Base-by-base conservation (phyloP, 2,113 vertebrate genomes). In the Diphyllodes magnificus region DNA sequence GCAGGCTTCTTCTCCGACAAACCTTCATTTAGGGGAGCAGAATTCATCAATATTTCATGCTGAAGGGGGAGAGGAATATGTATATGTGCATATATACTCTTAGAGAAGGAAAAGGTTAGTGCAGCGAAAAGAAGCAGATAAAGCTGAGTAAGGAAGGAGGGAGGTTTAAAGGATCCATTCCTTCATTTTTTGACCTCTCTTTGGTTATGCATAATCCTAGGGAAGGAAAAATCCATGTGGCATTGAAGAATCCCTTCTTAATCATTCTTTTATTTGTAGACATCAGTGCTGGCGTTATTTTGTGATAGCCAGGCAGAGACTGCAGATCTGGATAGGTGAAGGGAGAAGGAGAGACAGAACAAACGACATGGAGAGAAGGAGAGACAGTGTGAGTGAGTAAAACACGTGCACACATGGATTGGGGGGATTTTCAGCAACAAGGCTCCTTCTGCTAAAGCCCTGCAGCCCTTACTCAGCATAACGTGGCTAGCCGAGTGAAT, bases 11-110 rank as follows among this genome's bases (percentile, higher is more conserved):
- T 66, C 88, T 76, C 90, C 88, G 92, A 72, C 82, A 93, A 91
- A 49, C 82, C 83, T 79, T 88, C 56, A 87, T 93, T 90, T 90
- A 71, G 82, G 90, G 94, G 88, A 92, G 88, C 70, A 97, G 86
- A 68, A 94, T 93, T 97, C 93, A 96, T 97, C 94, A 94, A 90
- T 97, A 97, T 97, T 97, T 96, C 88, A 96, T 56, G 50, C 88
- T 89, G 93, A 97, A 96, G 73, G 78, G 65, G 51, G 31, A 61
- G 45, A 93, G 42, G 51, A 84, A 81, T 93, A 91, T 44, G 40
- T 90, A 44, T 81, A 50, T 68, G n/a, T 71, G 61, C 78, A 47
- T 81, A 79, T 68, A 86, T 73, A 66, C 49, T 70, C 35, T 66
- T 71, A 42, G 76, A 65, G 60, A 86, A 90, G 66, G 35, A 78